A percentile compares a stretch with the other conserved stretches of the same genome.
Evolutionary conservation across 2,888 invertebrate species (phyloP).

Genomic region (Pollenia angustigena): DNA sequence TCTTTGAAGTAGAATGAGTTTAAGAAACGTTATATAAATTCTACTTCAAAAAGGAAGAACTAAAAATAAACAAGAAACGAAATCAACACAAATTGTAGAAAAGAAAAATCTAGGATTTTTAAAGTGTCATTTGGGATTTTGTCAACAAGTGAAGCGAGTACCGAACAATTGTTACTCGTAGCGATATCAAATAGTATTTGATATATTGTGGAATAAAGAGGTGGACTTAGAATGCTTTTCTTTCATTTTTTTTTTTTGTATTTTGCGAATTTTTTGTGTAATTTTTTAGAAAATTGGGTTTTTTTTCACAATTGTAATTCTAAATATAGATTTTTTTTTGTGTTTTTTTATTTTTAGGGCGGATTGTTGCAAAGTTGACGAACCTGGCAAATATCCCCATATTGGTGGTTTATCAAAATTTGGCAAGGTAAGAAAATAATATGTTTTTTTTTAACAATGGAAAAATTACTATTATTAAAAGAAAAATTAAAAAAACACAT

Average conservation of each 20-base stretch:
- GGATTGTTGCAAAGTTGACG: conserved; percentile 88
- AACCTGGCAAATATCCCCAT: conserved; percentile 86
- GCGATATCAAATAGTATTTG: conserved; percentile 1
- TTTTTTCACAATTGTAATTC: neutral
- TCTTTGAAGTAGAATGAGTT: no score
- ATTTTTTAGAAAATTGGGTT: neutral
- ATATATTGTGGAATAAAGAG: neutral
- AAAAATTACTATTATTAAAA: no score
- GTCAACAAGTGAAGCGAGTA: conserved; percentile 14
- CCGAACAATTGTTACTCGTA: neutral
- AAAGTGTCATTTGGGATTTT: conserved; percentile 21
- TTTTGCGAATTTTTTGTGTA: neutral
- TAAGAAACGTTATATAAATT: no score
- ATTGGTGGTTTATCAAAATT: conserved; percentile 87
- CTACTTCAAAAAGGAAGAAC: neutral
- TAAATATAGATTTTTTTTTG: neutral
- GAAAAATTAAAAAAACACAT: no score
- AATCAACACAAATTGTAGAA: neutral
- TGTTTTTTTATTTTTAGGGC: conserved; percentile 85
- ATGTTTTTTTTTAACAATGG: neutral
- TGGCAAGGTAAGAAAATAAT: conserved; percentile 86
- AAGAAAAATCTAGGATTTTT: conserved; percentile 5
- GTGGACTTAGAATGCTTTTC: neutral
- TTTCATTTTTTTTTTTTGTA: neutral
- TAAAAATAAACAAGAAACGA: neutral